A percentile compares a stretch with the other conserved stretches of the same genome.
Evolutionary conservation across 2,113 vertebrate species (phyloP).

Genomic region (Acrocephalus arundinaceus): DNA sequence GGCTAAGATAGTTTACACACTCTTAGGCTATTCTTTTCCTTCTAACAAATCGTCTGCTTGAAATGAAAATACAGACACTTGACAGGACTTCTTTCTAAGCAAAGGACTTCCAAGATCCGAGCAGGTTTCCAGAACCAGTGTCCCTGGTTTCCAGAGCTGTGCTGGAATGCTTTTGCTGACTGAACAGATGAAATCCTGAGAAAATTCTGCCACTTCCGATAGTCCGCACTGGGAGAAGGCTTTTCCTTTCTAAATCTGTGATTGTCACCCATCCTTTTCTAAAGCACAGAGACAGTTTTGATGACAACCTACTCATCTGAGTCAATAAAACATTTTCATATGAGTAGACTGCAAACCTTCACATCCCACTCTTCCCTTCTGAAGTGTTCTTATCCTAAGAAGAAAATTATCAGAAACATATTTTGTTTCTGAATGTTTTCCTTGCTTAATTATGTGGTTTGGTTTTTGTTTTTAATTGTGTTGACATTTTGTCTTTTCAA

Average conservation of each 20-base stretch:
- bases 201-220: background rate
- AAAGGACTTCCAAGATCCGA: background rate
- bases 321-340: background rate
- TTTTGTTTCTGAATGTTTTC: background rate
- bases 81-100: background rate
- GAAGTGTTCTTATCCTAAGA: background rate
- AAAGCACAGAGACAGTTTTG: background rate
- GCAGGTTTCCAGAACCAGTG: background rate
- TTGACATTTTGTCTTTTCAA: background rate
- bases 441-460: background rate
- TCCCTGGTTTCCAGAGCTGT: background rate
- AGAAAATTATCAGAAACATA: background rate
- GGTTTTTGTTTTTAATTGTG: background rate
- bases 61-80: background rate
- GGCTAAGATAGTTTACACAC: background rate
- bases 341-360: background rate
- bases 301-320: conserved; percentile 13
- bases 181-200: background rate
- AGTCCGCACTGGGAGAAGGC: background rate
- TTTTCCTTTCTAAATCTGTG: background rate
- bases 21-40: background rate
- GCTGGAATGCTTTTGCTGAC: background rate
- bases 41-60: background rate
- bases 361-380: background rate
- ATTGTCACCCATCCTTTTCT: background rate